phyloP scores from a whole-genome alignment of 2,888 invertebrate genomes.

The Clistopyga incitator region DNA sequence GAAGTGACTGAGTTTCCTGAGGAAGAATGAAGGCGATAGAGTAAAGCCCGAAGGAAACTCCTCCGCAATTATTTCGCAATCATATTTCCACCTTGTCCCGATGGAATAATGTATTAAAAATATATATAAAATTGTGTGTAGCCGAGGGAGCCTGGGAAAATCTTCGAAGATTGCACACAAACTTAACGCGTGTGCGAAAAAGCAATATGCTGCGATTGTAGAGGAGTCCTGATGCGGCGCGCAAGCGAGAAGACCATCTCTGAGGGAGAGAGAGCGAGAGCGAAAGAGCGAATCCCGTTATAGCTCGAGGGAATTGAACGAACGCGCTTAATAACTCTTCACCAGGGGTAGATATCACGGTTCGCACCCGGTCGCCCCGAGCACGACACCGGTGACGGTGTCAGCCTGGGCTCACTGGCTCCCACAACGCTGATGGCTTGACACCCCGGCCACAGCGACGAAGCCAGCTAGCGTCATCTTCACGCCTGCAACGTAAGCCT shows the following conservation, averaged over 20 bases:
- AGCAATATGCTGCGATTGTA: slow-evolving; percentile 29
- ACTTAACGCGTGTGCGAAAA: slow-evolving; percentile 1
- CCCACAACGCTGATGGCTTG: slow-evolving; percentile 3
- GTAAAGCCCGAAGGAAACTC: neutral
- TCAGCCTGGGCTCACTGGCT: neutral
- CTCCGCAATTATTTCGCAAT: slow-evolving; percentile 7
- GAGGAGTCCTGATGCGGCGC: slow-evolving; percentile 40
- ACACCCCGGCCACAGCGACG: slow-evolving; percentile 10
- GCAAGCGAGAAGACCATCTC: slow-evolving; percentile 55
- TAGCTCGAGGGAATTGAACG: slow-evolving; percentile 78
- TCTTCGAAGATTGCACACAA: slow-evolving; percentile 30
- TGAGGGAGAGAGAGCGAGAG: slow-evolving; percentile 35
- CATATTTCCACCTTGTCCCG: neutral
- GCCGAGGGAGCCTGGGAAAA: slow-evolving; percentile 16
- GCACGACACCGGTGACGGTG: slow-evolving; percentile 22
- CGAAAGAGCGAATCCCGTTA: slow-evolving; percentile 66
- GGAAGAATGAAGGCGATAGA: neutral
- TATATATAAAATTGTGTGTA: slow-evolving; percentile 43
- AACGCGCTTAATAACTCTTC: slow-evolving; percentile 78
- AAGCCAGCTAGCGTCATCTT: neutral
- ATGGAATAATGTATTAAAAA: too few relatives aligned
- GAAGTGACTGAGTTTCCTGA: too few relatives aligned
- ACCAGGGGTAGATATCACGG: slow-evolving; percentile 39
- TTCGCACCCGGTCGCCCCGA: slow-evolving; percentile 39
- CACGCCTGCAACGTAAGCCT: neutral